Conservation (phyloP, 2,113 vertebrate genomes). For the Malurus alboscapulatus region DNA sequence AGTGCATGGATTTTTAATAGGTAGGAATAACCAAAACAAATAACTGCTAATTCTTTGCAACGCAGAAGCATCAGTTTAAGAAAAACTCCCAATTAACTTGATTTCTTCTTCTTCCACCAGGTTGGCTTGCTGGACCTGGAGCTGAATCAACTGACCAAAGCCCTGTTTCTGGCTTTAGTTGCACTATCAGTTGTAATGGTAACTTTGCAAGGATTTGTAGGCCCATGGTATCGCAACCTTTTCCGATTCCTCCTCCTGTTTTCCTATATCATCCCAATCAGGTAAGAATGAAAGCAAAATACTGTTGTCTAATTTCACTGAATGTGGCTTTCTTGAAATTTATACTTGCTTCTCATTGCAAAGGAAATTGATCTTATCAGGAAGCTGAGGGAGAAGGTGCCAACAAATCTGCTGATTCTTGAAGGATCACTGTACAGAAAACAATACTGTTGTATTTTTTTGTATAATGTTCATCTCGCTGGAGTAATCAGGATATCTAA, state of each 20-base stretch:
- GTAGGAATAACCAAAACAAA: neutral
- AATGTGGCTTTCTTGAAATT: constrained; percentile 55
- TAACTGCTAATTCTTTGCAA: neutral
- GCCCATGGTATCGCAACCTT: constrained; percentile 93
- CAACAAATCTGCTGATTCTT: constrained; percentile 48
- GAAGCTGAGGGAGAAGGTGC: constrained; percentile 42
- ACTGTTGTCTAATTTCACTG: constrained; percentile 47
- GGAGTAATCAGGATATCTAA: constrained; percentile 50
- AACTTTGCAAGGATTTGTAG: constrained; percentile 92
- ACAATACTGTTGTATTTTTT: constrained; percentile 56
- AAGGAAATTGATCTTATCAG: constrained; percentile 64
- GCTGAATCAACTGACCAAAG: constrained; percentile 94
- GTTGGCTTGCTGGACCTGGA: constrained; percentile 93
- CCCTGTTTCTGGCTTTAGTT: constrained; percentile 92
- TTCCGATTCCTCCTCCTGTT: constrained; percentile 95
- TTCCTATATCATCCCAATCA: constrained; percentile 99
- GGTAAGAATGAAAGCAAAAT: constrained; percentile 73
- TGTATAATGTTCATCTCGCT: constrained; percentile 50
- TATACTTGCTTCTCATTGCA: constrained; percentile 41
- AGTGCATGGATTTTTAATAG: neutral
- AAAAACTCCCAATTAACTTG: neutral
- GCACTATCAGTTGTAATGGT: constrained; percentile 92
- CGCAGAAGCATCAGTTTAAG: neutral
- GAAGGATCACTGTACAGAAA: constrained; percentile 52
- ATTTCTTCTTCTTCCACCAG: constrained; percentile 66